Evolutionary conservation across 2,113 vertebrate genomes (phyloP).

Genomic region (Lophius piscatorius): DNA sequence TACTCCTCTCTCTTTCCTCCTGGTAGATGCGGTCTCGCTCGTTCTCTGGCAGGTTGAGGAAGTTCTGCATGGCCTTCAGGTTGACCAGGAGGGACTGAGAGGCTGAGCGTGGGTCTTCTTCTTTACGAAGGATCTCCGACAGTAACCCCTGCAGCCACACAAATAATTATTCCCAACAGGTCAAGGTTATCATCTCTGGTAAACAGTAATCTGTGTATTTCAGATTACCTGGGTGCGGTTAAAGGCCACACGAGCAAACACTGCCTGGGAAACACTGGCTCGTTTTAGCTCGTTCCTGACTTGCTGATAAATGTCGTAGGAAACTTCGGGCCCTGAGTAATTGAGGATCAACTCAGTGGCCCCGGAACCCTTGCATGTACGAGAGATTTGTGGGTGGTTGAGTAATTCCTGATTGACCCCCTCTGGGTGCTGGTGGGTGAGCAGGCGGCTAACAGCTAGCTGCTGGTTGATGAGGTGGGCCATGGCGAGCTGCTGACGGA

Average conservation of each 20-base stretch:
- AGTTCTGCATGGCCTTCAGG: conserved; percentile 99
- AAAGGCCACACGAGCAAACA: conserved; percentile 97
- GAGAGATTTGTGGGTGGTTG: conserved; percentile 91
- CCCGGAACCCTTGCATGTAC: conserved; percentile 70
- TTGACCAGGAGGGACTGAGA: conserved; percentile 97
- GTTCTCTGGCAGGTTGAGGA: conserved; percentile 92
- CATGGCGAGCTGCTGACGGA: conserved; percentile 97
- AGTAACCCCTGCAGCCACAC: conserved; percentile 86
- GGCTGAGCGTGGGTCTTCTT: conserved; percentile 95
- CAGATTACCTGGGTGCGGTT: conserved; percentile 94
- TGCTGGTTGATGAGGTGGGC: conserved; percentile 99
- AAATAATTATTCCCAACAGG: neutral
- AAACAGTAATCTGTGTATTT: neutral
- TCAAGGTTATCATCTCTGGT: neutral
- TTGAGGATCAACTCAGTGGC: conserved; percentile 78
- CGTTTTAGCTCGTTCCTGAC: conserved; percentile 97
- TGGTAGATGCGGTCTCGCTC: conserved; percentile 97
- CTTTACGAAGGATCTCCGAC: conserved; percentile 97
- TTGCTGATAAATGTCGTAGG: conserved; percentile 96
- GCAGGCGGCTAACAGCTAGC: conserved; percentile 93
- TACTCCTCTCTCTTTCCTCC: conserved; percentile 91
- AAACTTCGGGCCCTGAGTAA: conserved; percentile 85
- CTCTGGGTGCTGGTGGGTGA: conserved; percentile 96
- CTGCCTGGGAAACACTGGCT: conserved; percentile 96
- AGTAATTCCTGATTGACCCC: conserved; percentile 98